Percentiles rank a stretch among this genome's conserved stretches.
phyloP scores from a whole-genome alignment of 2,888 invertebrate species.

The Venusia cambrica region DNA sequence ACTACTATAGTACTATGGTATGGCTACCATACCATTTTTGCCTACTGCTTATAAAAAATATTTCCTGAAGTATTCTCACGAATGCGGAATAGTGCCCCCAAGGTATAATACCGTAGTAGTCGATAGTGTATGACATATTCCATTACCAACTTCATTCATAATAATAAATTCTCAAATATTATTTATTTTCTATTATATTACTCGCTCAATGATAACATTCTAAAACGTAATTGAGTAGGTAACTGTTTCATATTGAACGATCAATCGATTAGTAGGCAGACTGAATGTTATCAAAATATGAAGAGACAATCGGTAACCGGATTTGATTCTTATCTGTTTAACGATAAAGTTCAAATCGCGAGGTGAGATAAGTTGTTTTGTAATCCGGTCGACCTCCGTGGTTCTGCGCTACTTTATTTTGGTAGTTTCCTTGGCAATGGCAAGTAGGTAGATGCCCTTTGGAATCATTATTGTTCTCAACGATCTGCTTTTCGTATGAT shows the following conservation, averaged over 20 bases:
- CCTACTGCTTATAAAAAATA: too few species aligned
- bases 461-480: conserved; percentile 5
- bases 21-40: too few species aligned
- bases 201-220: too few species aligned
- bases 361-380: conserved; percentile 20
- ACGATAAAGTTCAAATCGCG: conserved; percentile 18
- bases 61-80: too few species aligned
- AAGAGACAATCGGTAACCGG: background rate
- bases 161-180: background rate
- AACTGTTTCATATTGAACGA: conserved; percentile 9
- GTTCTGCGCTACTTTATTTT: conserved; percentile 24
- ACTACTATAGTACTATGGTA: too few species aligned
- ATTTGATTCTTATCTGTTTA: conserved; percentile 12
- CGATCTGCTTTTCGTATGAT: too few species aligned
- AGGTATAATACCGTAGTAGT: too few species aligned
- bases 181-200: too few species aligned
- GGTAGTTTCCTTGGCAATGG: conserved; percentile 30
- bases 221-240: too few species aligned
- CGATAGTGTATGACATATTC: too few species aligned
- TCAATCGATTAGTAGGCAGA: conserved; percentile 10
- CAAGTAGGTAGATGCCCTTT: conserved; percentile 13
- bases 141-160: too few species aligned
- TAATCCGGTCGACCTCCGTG: conserved; percentile 17
- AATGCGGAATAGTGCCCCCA: too few species aligned
- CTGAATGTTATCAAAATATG: conserved; percentile 30